phyloP scores from a whole-genome alignment of 2,888 invertebrate species.

The Parnassius mnemosyne region DNA sequence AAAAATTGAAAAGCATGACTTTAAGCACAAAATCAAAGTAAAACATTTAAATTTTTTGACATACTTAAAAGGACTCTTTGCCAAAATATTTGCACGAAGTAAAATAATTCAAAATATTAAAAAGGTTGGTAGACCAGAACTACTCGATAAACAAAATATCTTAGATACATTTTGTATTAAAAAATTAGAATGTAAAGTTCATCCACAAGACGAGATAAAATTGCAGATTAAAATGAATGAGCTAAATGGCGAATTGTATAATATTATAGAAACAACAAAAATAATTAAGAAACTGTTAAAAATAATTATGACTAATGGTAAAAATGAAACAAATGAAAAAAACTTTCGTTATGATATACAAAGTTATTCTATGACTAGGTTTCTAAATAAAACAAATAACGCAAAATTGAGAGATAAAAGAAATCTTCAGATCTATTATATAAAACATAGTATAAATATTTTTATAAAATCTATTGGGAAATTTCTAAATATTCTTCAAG shows the following conservation, averaged over 20 bases:
- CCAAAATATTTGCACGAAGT: conserved; percentile 43
- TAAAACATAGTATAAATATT: conserved; percentile 51
- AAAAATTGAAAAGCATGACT: conserved; percentile 33
- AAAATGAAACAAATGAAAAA: conserved; percentile 14
- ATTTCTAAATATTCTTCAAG: conserved; percentile 53
- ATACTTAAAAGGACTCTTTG: conserved; percentile 52
- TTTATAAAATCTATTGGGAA: conserved; percentile 56
- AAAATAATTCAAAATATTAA: conserved; percentile 30
- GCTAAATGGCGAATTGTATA: conserved; percentile 48
- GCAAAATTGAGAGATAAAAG: conserved; percentile 42
- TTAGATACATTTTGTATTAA: conserved; percentile 51
- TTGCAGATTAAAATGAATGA: conserved; percentile 49
- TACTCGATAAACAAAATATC: conserved; percentile 38
- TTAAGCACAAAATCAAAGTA: conserved; percentile 31
- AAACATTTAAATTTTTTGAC: conserved; percentile 44
- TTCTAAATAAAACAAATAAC: conserved; percentile 21
- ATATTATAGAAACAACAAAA: conserved; percentile 50
- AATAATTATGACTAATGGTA: conserved; percentile 38
- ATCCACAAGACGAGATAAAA: conserved; percentile 37
- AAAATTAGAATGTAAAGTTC: conserved; percentile 46
- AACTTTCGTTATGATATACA: conserved; percentile 14
- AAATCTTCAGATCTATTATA: conserved; percentile 47
- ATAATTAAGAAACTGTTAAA: conserved; percentile 56
- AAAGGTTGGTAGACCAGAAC: conserved; percentile 26
- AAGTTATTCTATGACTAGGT: conserved; percentile 23